Conservation (phyloP, 2,888 invertebrate species). For the Therioaphis trifolii region DNA sequence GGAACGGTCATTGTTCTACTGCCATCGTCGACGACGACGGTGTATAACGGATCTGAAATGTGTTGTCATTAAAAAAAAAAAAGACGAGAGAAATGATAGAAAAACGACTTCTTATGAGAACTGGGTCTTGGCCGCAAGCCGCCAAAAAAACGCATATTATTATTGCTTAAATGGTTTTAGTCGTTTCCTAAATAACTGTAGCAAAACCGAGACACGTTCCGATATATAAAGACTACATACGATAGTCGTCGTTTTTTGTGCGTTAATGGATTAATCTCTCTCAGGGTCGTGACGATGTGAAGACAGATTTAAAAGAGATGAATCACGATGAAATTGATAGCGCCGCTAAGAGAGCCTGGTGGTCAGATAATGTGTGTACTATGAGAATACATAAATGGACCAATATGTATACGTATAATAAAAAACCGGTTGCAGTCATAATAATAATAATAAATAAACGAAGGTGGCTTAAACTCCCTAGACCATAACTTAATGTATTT, state of each 20-base stretch:
- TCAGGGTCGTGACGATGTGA: conserved; percentile 35
- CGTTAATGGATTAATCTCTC: conserved; percentile 46
- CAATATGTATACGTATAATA: not conserved
- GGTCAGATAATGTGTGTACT: not conserved
- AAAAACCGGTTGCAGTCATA: conserved; percentile 12
- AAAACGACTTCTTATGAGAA: conserved; percentile 49
- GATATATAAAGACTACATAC: not conserved
- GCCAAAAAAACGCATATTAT: conserved; percentile 45
- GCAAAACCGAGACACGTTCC: conserved; percentile 1
- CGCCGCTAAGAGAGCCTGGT: not conserved
- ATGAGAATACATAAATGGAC: not conserved
- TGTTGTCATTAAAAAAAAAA: conserved; percentile 45
- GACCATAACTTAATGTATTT: conserved; percentile 48
- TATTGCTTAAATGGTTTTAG: conserved; percentile 54
- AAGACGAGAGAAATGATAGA: conserved; percentile 49
- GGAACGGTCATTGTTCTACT: conserved; percentile 47
- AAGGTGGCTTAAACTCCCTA: conserved; percentile 10
- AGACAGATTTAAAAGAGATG: conserved; percentile 28
- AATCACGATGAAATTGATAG: conserved; percentile 48
- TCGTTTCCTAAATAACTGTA: conserved; percentile 38
- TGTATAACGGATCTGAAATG: conserved; percentile 39
- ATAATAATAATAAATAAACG: conserved; percentile 26
- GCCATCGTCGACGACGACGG: conserved; percentile 18
- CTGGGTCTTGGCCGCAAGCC: conserved; percentile 56
- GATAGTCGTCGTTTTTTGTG: not conserved